These are phyloP conservation scores for Sesamia nonagrioides DNA, from an alignment of 1,140 invertebrate genomes.

Conservation along the genomic window DNA sequence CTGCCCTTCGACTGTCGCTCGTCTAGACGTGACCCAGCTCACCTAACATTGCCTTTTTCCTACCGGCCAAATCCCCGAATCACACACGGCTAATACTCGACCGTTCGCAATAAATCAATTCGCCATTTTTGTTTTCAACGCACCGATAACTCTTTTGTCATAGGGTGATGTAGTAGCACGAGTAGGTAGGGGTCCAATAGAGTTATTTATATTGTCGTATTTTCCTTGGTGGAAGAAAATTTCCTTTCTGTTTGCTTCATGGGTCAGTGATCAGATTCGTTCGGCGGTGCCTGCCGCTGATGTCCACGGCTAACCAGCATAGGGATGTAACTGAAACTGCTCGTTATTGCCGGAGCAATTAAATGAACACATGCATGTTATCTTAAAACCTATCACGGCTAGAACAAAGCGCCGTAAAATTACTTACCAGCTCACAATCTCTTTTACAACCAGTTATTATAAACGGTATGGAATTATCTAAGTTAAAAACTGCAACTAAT, in stretches of 20 bases:
- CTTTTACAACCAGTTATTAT: conserved; percentile 28
- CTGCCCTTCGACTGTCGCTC: conserved; percentile 55
- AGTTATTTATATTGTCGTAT: conserved; percentile 87
- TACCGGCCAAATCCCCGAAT: conserved; percentile 59
- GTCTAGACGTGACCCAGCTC: conserved; percentile 59
- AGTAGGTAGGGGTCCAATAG: conserved; percentile 77
- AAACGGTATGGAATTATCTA: conserved; percentile 34
- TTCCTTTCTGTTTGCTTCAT: conserved; percentile 86
- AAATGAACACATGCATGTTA: conserved; percentile 3
- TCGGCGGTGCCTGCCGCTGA: conserved; percentile 63
- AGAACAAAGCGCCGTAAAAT: conserved; percentile 21
- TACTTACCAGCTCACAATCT: conserved; percentile 29
- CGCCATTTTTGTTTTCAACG: conserved; percentile 87
- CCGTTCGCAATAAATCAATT: conserved; percentile 78
- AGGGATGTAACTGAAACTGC: conserved; percentile 58
- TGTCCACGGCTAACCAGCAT: conserved; percentile 49
- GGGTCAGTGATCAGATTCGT: conserved; percentile 86
- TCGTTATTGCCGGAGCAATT: not conserved
- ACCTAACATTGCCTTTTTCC: conserved; percentile 52
- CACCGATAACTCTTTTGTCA: conserved; percentile 88
- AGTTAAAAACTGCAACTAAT: conserved; percentile 43
- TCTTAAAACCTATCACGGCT: conserved; percentile 15
- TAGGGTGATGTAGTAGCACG: conserved; percentile 83
- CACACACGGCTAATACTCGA: conserved; percentile 72
- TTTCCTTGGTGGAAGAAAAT: conserved; percentile 85